Evolutionary conservation across 1,140 invertebrate species (phyloP), one percentile per base, ranked within the genome.

Genomic region (Neodiprion virginianus): DNA sequence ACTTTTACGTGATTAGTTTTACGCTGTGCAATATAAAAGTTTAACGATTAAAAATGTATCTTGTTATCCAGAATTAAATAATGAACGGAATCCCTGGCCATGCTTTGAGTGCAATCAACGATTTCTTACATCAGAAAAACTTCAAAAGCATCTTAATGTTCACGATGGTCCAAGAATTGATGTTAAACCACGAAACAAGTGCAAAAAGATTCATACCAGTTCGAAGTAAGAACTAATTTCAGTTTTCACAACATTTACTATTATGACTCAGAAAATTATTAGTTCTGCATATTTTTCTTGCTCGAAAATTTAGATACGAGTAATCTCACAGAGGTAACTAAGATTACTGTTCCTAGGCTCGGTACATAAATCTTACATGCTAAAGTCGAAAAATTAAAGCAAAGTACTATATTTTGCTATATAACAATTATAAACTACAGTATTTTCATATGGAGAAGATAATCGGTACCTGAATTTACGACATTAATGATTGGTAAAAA

Each of bases 101-200:
- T 93, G 91, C 84, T 93, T 89, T 82, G 92, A 93, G 80, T 93
- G 93, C 81, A 84, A 89, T 49, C 84, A 89, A 75, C 85, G 85
- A 72, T 92, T 93, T 84, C 76, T 79, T 71, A 89, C 89, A 8
- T 89, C 89, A 9, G 88, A 89, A n/a, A 87, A 90, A 72, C 82
- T 91, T 9, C 89, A 92, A 79, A 89, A 89, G 69, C 91, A 93
- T 83, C 83, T 92, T 47, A 89, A 89, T 67, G 80, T 85, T 21
- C 92, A 93, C 81, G 90, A 92, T 74, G 78, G 28, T 71, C 49
- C 74, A 0, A 73, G 78, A 74, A 76, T 67, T 12, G 72, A 76
- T 11, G 69, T 67, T 48, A 72, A 77, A 48, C 17, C 61, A 21
- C 72, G 71, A 68, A 77, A 40, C n/a, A 80, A 80, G 71, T 76